A percentile compares a stretch with the other conserved stretches of the same genome.
phyloP scores from a whole-genome alignment of 2,888 invertebrate genomes.

The Adela reaumurella region DNA sequence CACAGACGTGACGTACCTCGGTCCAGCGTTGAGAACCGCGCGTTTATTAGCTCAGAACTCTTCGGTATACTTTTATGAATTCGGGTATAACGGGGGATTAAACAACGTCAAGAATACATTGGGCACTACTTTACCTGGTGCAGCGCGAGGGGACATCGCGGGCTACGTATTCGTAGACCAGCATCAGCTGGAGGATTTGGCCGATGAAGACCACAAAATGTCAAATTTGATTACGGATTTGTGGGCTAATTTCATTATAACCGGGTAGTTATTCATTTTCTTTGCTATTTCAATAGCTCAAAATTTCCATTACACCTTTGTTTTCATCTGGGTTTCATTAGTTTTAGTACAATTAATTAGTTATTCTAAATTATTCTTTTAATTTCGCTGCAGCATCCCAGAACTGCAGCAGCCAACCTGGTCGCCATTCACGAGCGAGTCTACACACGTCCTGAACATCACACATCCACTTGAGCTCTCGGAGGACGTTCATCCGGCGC shows the following conservation, averaged over 20 bases:
- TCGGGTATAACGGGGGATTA: slow-evolving; percentile 45
- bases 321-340: too few species aligned
- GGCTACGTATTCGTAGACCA: slow-evolving; percentile 45
- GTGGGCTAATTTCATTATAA: slow-evolving; percentile 47
- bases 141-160: slow-evolving; percentile 51
- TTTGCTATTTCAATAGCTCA: slow-evolving; percentile 7
- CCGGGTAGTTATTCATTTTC: slow-evolving; percentile 34
- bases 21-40: slow-evolving; percentile 27
- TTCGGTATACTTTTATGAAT: slow-evolving; percentile 54
- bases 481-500: slow-evolving; percentile 23
- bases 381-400: not conserved
- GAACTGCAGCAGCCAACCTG: not conserved
- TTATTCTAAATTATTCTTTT: too few species aligned
- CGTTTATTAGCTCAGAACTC: slow-evolving; percentile 27
- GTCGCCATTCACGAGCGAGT: not conserved
- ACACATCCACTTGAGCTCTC: not conserved
- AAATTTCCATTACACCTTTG: too few species aligned
- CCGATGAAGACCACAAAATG: slow-evolving; percentile 16
- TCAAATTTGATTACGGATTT: slow-evolving; percentile 22
- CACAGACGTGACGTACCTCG: slow-evolving; percentile 29
- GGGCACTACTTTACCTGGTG: slow-evolving; percentile 27
- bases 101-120: slow-evolving; percentile 34
- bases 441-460: not conserved
- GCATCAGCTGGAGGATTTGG: slow-evolving; percentile 12
- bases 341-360: too few species aligned